These are phyloP conservation scores for Platycheirus albimanus DNA, from an alignment of 2,888 invertebrate genomes.

Conservation along the genomic window DNA sequence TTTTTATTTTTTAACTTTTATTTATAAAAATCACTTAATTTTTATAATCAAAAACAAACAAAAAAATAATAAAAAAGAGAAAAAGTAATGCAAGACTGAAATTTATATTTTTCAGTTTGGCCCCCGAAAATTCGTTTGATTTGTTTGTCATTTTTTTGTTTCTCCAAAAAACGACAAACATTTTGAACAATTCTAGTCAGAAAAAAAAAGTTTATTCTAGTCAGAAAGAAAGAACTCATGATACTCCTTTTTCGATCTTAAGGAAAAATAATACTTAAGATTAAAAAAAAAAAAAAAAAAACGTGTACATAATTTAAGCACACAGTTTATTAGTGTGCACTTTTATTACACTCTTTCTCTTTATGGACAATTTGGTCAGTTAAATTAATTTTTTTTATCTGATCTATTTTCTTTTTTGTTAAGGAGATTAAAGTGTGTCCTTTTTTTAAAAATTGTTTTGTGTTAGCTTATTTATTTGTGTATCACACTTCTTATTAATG, in stretches of 20 bases:
- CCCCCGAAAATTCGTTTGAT: conserved; percentile 36
- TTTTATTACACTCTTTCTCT: conserved; percentile 15
- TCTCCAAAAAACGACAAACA: conserved; percentile 16
- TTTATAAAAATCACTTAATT: conserved; percentile 17
- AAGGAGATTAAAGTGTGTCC: conserved; percentile 22
- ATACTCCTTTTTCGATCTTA: conserved; percentile 61
- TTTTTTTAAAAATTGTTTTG: too few species aligned
- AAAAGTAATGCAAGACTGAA: conserved; percentile 59
- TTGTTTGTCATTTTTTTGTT: conserved; percentile 46
- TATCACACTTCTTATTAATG: conserved; percentile 18
- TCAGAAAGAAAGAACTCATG: conserved; percentile 63
- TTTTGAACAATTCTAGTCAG: conserved; percentile 43
- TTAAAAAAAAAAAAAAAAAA: not conserved
- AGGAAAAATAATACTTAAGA: conserved; percentile 18
- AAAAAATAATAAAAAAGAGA: conserved; percentile 21
- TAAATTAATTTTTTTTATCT: conserved; percentile 9
- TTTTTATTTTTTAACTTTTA: conserved; percentile 12
- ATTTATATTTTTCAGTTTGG: conserved; percentile 52
- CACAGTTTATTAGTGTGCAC: conserved; percentile 37
- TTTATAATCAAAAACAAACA: too few species aligned
- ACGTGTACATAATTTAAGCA: conserved; percentile 32
- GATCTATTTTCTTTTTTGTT: not conserved
- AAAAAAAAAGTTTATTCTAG: conserved; percentile 60
- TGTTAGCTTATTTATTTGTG: not conserved
- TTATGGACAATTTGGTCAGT: conserved; percentile 8